Conservation (phyloP, 2,113 vertebrate species). For the Neolamprologus falcicula region DNA sequence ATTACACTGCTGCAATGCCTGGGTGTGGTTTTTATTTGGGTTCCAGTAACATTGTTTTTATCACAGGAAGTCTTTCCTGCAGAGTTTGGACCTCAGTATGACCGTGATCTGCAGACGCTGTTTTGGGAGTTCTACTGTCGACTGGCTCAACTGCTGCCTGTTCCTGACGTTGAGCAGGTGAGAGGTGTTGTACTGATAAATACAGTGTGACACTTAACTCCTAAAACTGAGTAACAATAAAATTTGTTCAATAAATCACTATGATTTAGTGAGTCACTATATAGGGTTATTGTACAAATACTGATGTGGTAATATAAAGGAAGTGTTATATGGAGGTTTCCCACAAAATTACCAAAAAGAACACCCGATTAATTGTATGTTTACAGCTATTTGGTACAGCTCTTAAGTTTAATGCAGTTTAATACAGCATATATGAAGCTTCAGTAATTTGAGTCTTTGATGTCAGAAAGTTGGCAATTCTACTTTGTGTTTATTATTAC, state of each 20-base stretch:
- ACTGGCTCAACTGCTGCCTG: constrained; percentile 61
- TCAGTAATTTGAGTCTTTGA: not conserved
- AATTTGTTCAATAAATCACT: not conserved
- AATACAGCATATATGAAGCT: not conserved
- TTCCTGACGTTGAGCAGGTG: constrained; percentile 62
- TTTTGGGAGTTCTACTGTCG: constrained; percentile 73
- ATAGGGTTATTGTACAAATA: not conserved
- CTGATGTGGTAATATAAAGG: not conserved
- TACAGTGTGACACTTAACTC: not conserved
- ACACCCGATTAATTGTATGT: not conserved
- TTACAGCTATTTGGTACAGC: not conserved
- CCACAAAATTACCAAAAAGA: not conserved
- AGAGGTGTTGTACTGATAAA: not conserved
- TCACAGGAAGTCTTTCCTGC: constrained; percentile 63
- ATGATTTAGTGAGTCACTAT: not conserved
- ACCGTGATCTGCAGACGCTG: constrained; percentile 68
- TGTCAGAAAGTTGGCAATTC: not conserved
- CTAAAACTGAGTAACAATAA: not conserved
- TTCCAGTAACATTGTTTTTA: not conserved
- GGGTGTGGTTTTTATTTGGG: not conserved
- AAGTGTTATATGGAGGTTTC: not conserved
- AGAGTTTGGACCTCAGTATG: constrained; percentile 70
- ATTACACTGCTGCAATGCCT: not conserved
- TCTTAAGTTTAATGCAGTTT: not conserved
- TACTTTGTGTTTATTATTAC: not conserved